A percentile compares a stretch with the other conserved stretches of the same genome.
Conservation (phyloP, 2,113 vertebrate genomes). For the Cnemophilus loriae region DNA sequence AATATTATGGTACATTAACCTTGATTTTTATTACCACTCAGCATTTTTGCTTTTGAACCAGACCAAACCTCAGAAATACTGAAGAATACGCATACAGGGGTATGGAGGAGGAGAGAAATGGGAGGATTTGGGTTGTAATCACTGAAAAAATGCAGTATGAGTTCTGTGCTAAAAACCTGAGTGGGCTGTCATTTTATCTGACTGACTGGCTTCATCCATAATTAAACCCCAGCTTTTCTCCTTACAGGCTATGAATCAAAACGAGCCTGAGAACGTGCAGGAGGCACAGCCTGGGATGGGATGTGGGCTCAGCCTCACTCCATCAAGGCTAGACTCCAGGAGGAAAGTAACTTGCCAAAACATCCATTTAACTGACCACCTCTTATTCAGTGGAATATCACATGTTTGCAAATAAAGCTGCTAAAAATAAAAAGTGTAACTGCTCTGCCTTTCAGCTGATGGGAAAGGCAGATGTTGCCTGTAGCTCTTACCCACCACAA, state of each 20-base stretch:
- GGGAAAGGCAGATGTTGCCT: slow-evolving; percentile 36
- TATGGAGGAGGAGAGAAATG: neutral
- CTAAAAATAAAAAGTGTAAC: slow-evolving; percentile 19
- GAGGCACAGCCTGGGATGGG: neutral
- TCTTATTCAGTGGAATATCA: neutral
- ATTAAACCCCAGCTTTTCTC: neutral
- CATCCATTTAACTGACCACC: slow-evolving; percentile 5
- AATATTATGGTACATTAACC: slow-evolving; percentile 45
- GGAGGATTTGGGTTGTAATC: neutral
- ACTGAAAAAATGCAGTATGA: neutral
- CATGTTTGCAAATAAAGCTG: slow-evolving; percentile 3
- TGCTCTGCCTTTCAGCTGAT: neutral
- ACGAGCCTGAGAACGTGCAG: rapidly evolving
- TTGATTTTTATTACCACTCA: slow-evolving; percentile 7
- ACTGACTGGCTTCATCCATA: neutral
- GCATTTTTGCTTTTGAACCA: slow-evolving; percentile 18
- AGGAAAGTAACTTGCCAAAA: neutral
- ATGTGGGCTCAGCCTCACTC: neutral
- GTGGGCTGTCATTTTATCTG: neutral
- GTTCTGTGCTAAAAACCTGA: neutral
- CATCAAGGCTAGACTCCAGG: neutral
- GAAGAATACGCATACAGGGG: neutral
- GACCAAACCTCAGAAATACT: neutral
- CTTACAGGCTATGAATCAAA: neutral
- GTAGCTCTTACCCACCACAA: neutral